Evolutionary conservation across 1,140 invertebrate genomes (phyloP).

Genomic region (Ooceraea biroi): DNA sequence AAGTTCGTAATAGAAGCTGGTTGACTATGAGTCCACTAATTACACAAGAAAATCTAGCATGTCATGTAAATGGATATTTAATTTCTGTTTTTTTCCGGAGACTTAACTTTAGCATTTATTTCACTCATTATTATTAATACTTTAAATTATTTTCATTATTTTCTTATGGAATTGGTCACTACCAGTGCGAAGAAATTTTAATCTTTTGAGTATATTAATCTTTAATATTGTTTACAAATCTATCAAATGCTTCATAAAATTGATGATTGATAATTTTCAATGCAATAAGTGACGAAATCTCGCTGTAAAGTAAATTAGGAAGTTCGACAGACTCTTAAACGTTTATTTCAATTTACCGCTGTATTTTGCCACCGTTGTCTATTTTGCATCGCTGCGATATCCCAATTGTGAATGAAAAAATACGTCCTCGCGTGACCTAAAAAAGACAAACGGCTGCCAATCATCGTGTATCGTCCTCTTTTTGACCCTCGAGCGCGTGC

Average conservation of each 20-base stretch:
- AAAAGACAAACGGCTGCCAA: slow-evolving; percentile 53
- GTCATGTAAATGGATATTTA: neutral
- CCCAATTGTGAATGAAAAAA: slow-evolving; percentile 31
- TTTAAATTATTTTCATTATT: neutral
- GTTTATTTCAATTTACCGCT: slow-evolving; percentile 10
- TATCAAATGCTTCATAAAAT: neutral
- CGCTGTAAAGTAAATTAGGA: neutral
- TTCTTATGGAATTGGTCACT: neutral
- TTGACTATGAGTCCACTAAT: slow-evolving; percentile 30
- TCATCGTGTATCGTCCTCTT: slow-evolving; percentile 38
- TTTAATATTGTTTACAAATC: neutral
- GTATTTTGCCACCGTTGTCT: neutral
- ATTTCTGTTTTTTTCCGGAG: neutral
- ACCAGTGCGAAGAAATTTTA: neutral
- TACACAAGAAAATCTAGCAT: neutral
- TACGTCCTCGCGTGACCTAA: slow-evolving; percentile 23
- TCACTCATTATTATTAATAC: neutral
- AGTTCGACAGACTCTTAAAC: neutral
- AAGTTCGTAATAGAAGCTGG: slow-evolving; percentile 69
- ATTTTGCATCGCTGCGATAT: neutral
- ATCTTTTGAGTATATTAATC: neutral
- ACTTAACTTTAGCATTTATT: neutral
- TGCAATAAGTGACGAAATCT: neutral
- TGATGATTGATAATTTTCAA: neutral
- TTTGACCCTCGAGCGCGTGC: slow-evolving; percentile 49